Conservation (phyloP, 2,113 vertebrate genomes). For the Psilopogon haemacephalus region DNA sequence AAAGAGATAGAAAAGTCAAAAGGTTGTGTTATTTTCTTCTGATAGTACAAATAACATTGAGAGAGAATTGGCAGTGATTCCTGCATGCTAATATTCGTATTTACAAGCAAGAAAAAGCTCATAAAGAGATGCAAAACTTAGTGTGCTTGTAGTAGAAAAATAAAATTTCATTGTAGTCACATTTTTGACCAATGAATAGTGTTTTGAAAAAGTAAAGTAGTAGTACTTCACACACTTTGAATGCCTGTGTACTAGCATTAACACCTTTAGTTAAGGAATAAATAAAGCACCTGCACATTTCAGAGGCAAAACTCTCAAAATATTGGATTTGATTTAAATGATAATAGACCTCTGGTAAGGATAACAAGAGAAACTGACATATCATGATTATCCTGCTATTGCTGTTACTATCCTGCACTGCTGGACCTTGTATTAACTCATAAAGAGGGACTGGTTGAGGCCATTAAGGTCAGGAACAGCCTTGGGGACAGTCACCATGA, state of each 20-base stretch:
- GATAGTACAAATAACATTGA: background rate
- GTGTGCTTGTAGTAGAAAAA: fast-evolving
- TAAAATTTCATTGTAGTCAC: background rate
- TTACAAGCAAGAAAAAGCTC: background rate
- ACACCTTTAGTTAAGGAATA: background rate
- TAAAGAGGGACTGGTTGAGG: too few species aligned
- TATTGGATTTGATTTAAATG: background rate
- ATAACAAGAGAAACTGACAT: background rate
- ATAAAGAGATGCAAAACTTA: background rate
- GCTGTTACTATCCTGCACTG: too few species aligned
- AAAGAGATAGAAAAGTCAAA: background rate
- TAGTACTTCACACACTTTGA: background rate
- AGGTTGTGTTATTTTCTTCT: background rate
- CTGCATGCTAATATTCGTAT: background rate
- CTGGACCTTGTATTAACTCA: too few species aligned
- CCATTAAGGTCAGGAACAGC: too few species aligned
- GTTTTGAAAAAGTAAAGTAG: background rate
- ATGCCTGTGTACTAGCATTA: background rate
- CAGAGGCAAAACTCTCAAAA: background rate
- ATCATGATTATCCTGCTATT: background rate
- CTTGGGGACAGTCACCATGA: too few species aligned
- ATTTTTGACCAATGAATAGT: background rate
- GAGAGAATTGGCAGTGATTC: background rate
- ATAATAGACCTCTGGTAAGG: fast-evolving
- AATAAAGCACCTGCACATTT: background rate